phyloP scores from a whole-genome alignment of 2,888 invertebrate species.

The Xestia xanthographa region DNA sequence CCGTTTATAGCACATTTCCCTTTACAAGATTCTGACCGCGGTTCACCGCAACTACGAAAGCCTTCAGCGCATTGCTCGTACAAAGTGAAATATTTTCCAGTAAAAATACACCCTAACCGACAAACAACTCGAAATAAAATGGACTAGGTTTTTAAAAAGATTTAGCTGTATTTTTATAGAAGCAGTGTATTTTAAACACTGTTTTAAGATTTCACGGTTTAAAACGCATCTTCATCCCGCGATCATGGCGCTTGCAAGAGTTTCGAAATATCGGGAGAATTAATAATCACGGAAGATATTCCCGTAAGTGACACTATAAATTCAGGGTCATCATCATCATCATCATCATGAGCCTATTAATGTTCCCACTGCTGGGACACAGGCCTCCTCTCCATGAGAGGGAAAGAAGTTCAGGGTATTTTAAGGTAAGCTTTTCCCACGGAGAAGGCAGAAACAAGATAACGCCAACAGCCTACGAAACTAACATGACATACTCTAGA shows the following conservation, averaged over 20 bases:
- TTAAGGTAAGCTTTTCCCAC: neutral
- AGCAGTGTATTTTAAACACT: neutral
- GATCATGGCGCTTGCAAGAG: no score
- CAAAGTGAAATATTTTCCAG: constrained; percentile 59
- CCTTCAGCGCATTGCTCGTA: constrained; percentile 44
- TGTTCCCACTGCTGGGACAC: no score
- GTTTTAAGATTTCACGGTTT: no score
- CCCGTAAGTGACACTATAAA: no score
- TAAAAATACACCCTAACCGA: constrained; percentile 36
- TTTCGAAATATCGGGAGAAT: no score
- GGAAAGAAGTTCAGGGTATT: neutral
- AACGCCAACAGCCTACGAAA: neutral
- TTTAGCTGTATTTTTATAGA: neutral
- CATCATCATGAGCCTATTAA: no score
- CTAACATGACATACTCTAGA: neutral
- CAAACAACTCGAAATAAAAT: constrained; percentile 19
- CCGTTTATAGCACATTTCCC: constrained; percentile 55
- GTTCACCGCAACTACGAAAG: constrained; percentile 57
- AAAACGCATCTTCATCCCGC: no score
- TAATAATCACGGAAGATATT: no score
- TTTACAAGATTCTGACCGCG: constrained; percentile 52
- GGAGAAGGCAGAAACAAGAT: neutral
- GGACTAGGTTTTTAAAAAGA: constrained; percentile 27
- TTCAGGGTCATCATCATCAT: no score
- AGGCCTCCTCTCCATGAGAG: no score